Evolutionary conservation across 1,140 invertebrate genomes (phyloP), one percentile per base, ranked within the genome.

Genomic region (Euglossa dilemma): DNA sequence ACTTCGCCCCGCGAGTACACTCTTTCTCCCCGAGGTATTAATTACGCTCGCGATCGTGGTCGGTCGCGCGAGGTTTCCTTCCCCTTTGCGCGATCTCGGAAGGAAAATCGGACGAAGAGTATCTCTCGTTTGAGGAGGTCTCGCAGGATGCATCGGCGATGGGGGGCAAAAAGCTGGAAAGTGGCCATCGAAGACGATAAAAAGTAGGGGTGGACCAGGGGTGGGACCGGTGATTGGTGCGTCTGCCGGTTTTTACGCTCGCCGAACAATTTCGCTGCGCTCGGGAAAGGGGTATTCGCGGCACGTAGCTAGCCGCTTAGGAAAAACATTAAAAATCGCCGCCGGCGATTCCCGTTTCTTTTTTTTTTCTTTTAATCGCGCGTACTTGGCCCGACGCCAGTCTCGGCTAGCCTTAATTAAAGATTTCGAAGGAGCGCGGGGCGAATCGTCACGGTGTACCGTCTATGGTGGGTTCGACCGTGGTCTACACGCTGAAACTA

Each of bases 301-400:
- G 80, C 80, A 82, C 80, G 80, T 82, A 82, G 45, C 43, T 9
- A 28, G 63, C 50, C 73, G 80, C 73, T 82, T 76, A 76, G 80
- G 73, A 82, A 76, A 82, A 76, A 82, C 80, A 82, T 82, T 75
- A 76, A 82, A 82, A 82, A 82, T 82, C 80, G 80, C 73, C 80
- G 54, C 20, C 54, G 64, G 73, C 52, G 80, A 82, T 82, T 76
- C 69, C 63, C 63, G 80, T 36, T 76, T 54, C 52, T 72, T 18
- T 73, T 5, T 25, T 36, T 47, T 20, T 47, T 57, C 14, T 59
- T 77, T 77, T 63, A 70, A 63, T 83, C 36, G 81, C 57, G 14
- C 52, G 36, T 71, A 72, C 43, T 79, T 83, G 76, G 66, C 67
- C 6, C 4, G 9, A 0, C 11, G 67, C 77, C 82, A 79, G 36